phyloP scores from a whole-genome alignment of 2,888 invertebrate genomes.

The Trissonchulus sp. region DNA sequence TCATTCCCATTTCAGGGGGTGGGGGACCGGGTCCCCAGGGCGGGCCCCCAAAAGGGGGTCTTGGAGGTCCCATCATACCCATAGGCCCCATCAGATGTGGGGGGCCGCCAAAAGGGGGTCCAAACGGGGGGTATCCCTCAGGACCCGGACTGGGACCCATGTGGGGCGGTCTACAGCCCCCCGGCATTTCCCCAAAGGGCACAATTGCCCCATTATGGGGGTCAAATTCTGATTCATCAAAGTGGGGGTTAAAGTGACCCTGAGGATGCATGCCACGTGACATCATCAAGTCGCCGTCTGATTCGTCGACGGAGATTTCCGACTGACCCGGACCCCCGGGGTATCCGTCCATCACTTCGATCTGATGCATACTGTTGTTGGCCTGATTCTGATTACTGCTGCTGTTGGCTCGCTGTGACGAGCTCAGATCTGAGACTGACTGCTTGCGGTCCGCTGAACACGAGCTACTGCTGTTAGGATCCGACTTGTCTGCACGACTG shows the following conservation, averaged over 20 bases:
- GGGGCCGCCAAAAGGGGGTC: not conserved
- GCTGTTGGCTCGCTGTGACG: too few relatives aligned
- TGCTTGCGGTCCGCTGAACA: too few relatives aligned
- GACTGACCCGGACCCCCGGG: too few relatives aligned
- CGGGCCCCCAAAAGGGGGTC: not conserved
- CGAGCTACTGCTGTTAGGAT: too few relatives aligned
- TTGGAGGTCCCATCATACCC: not conserved
- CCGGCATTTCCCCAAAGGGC: not conserved
- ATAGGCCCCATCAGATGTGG: constrained; percentile 9
- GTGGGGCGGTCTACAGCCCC: not conserved
- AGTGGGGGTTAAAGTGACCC: not conserved
- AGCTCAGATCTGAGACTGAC: too few relatives aligned
- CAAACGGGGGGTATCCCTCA: not conserved
- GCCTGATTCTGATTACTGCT: too few relatives aligned
- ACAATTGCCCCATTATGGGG: not conserved
- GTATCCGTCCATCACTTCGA: too few relatives aligned
- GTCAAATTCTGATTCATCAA: constrained; percentile 8
- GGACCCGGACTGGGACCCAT: not conserved
- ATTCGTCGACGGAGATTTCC: not conserved
- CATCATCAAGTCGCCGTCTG: not conserved
- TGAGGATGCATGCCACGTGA: not conserved
- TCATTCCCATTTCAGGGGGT: constrained; percentile 11
- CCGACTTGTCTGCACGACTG: too few relatives aligned
- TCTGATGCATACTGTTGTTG: too few relatives aligned
- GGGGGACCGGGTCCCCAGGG: not conserved